These are phyloP conservation scores for Mellilla xanthometata DNA, from an alignment of 2,888 invertebrate species.

Conservation along the genomic window DNA sequence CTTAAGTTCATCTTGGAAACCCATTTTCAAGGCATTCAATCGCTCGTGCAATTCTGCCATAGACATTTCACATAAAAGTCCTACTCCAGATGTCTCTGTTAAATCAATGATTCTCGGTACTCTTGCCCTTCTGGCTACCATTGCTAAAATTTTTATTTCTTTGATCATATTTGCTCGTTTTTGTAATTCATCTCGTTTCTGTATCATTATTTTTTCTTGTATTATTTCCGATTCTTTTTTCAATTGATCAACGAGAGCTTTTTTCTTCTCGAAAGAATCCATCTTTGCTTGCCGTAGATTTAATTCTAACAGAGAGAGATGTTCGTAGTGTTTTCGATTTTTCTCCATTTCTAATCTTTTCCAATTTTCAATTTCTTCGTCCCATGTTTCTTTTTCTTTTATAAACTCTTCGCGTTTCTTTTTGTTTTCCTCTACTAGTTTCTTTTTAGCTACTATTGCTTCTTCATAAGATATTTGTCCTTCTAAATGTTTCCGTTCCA, in stretches of 20 bases:
- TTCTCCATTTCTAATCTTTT: constrained; percentile 69
- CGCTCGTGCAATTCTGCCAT: constrained; percentile 84
- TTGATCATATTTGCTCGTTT: constrained; percentile 72
- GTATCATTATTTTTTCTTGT: constrained; percentile 61
- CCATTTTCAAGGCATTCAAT: constrained; percentile 70
- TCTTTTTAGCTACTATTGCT: constrained; percentile 80
- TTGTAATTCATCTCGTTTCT: constrained; percentile 75
- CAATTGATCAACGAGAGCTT: constrained; percentile 52
- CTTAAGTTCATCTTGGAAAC: constrained; percentile 77
- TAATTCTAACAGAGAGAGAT: constrained; percentile 54
- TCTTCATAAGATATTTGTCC: constrained; percentile 83
- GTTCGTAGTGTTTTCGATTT: constrained; percentile 73
- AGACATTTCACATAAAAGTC: constrained; percentile 85
- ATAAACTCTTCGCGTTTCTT: constrained; percentile 74
- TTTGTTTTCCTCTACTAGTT: constrained; percentile 69
- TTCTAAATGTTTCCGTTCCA: constrained; percentile 82
- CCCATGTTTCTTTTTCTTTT: constrained; percentile 72
- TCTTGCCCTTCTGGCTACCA: constrained; percentile 76
- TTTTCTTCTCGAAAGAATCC: constrained; percentile 49
- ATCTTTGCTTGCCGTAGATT: constrained; percentile 57
- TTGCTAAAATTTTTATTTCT: constrained; percentile 73
- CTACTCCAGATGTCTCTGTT: constrained; percentile 81
- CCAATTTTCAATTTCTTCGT: constrained; percentile 78
- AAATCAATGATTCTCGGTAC: constrained; percentile 81
- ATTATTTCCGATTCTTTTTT: constrained; percentile 57